Evolutionary conservation across 92 coral and sea anemone genomes (phyloP).

Genomic region (Ricordea florida): DNA sequence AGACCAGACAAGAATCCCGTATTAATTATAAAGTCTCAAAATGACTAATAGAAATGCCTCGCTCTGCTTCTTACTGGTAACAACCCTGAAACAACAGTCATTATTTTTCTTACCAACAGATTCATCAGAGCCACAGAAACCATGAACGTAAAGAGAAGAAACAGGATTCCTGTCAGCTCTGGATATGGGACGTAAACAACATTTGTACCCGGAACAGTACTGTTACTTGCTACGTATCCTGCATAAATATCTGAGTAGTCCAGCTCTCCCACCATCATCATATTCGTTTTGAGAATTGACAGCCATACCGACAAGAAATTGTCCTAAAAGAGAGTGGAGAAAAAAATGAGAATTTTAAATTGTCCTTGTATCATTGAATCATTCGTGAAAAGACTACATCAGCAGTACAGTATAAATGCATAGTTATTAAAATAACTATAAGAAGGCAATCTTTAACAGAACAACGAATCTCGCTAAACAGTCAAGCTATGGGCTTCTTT

Average conservation of each 20-base stretch:
- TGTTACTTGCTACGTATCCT: slow-evolving; percentile 54
- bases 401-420: too few relatives aligned
- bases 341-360: too few relatives aligned
- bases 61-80: too few relatives aligned
- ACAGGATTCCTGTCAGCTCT: slow-evolving; percentile 38
- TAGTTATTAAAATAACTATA: too few relatives aligned
- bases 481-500: too few relatives aligned
- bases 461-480: too few relatives aligned
- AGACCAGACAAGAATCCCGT: too few relatives aligned
- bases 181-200: slow-evolving; percentile 82
- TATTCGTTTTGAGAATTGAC: slow-evolving; percentile 67
- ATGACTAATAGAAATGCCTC: too few relatives aligned
- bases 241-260: slow-evolving; percentile 69
- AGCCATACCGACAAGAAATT: slow-evolving; percentile 51
- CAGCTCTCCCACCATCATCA: slow-evolving; percentile 87
- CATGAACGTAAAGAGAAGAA: slow-evolving; percentile 55
- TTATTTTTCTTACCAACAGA: slow-evolving; percentile 85
- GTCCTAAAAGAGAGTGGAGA: slow-evolving; percentile 39
- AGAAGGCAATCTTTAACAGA: too few relatives aligned
- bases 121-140: slow-evolving; percentile 83
- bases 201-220: slow-evolving; percentile 37
- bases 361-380: background rate
- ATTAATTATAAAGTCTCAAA: too few relatives aligned
- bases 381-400: too few relatives aligned
- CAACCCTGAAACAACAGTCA: too few relatives aligned